Conservation (phyloP, 2,113 vertebrate genomes). For the Pao palembangensis region DNA sequence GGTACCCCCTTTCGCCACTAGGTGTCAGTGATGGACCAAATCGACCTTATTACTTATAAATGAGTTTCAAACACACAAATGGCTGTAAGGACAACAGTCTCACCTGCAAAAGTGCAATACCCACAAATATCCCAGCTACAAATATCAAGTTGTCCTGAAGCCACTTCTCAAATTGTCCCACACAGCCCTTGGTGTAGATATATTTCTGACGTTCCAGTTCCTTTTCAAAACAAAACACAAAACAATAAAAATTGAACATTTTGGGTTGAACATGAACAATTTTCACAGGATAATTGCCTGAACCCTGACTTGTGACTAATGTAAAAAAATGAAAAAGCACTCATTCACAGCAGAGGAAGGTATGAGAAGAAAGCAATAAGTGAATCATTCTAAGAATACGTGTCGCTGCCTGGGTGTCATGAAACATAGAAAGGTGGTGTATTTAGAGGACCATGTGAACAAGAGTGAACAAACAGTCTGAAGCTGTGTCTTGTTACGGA, state of each 20-base stretch:
- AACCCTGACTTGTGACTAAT: slow-evolving; percentile 45
- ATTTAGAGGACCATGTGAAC: slow-evolving; percentile 13
- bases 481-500: slow-evolving; percentile 46
- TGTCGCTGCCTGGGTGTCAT: slow-evolving; percentile 23
- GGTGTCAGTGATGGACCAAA: slow-evolving; percentile 55
- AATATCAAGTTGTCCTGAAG: slow-evolving; percentile 87
- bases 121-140: slow-evolving; percentile 85
- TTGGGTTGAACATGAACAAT: neutral
- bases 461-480: slow-evolving; percentile 34
- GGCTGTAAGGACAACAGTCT: slow-evolving; percentile 1
- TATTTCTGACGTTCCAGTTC: slow-evolving; percentile 81
- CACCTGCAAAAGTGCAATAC: slow-evolving; percentile 88
- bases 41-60: slow-evolving; percentile 8
- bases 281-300: slow-evolving; percentile 1
- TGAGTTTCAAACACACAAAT: slow-evolving; percentile 2
- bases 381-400: slow-evolving; percentile 36
- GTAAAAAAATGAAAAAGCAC: slow-evolving; percentile 11
- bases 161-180: slow-evolving; percentile 92
- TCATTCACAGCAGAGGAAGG: slow-evolving; percentile 2
- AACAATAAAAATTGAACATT: neutral
- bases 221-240: slow-evolving; percentile 53
- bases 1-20: slow-evolving; percentile 40
- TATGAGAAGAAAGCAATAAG: slow-evolving; percentile 2
- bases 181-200: slow-evolving; percentile 89
- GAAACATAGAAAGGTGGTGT: slow-evolving; percentile 25